A percentile compares a stretch with the other conserved stretches of the same genome.
These are phyloP conservation scores for Astyanax mexicanus DNA, from an alignment of 2,797 vertebrate genomes.

Conservation along the genomic window DNA sequence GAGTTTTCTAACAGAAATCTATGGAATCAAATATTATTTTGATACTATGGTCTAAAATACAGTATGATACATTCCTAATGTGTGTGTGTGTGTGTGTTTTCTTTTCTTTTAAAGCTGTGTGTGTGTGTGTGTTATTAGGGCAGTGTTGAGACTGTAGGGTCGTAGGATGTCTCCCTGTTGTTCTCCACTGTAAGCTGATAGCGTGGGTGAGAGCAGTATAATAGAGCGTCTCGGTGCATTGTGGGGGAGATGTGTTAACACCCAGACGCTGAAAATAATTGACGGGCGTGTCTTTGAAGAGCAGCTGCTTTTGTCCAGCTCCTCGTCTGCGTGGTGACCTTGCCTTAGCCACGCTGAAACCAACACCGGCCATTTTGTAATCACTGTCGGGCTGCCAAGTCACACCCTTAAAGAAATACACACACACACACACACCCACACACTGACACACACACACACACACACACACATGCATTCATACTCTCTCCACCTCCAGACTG, in stretches of 20 bases:
- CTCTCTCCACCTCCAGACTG: constrained; percentile 55
- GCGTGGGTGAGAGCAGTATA: constrained; percentile 17
- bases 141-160: constrained; percentile 55
- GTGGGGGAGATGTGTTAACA: constrained; percentile 51
- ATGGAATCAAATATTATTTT: too few species aligned
- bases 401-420: constrained; percentile 69
- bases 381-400: constrained; percentile 76
- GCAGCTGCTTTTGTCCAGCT: constrained; percentile 80
- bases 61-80: too few species aligned
- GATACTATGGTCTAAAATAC: too few species aligned
- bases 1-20: too few species aligned
- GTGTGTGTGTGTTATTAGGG: constrained; percentile 43
- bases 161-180: constrained; percentile 53
- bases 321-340: constrained; percentile 76
- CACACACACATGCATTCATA: constrained; percentile 43
- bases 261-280: constrained; percentile 74
- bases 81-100: constrained; percentile 32
- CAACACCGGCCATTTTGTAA: constrained; percentile 80
- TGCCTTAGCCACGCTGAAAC: constrained; percentile 79
- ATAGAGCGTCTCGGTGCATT: constrained; percentile 34
- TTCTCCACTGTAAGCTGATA: constrained; percentile 47
- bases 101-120: constrained; percentile 24
- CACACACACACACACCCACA: constrained; percentile 49
- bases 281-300: constrained; percentile 79
- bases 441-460: constrained; percentile 65